These are phyloP conservation scores for Ctena decussata DNA, from an alignment of 2,888 invertebrate genomes.

Conservation along the genomic window DNA sequence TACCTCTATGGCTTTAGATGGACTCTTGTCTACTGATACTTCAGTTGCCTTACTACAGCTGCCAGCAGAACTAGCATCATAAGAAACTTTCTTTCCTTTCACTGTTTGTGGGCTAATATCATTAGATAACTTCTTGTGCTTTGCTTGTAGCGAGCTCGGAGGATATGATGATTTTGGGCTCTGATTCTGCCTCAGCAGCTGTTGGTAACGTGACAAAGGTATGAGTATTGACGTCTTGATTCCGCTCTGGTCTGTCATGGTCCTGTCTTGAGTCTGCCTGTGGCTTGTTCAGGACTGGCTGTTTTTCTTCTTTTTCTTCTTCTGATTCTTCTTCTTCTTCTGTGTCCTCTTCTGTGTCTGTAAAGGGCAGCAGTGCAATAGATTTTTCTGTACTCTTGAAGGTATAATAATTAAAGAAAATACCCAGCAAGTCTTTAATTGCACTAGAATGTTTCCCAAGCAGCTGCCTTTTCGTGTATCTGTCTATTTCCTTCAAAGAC, in stretches of 20 bases:
- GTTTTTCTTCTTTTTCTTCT: neutral
- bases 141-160: neutral
- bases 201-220: neutral
- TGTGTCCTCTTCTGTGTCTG: neutral
- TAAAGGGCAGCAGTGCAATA: neutral
- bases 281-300: neutral
- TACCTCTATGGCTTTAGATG: neutral
- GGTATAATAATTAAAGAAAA: neutral
- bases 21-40: neutral
- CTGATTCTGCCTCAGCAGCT: neutral
- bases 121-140: neutral
- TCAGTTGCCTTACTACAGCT: neutral
- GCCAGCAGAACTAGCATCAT: neutral
- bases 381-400: neutral
- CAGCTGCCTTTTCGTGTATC: neutral
- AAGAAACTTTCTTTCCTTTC: neutral
- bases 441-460: neutral
- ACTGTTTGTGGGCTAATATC: neutral
- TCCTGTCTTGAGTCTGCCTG: neutral
- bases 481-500: slow-evolving; percentile 3
- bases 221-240: neutral
- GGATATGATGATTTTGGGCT: neutral
- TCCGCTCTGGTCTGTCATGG: neutral
- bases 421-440: neutral
- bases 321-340: neutral